Evolutionary conservation across 64 coral and sea anemone genomes (phyloP), one percentile per base, ranked within the genome.

Genomic region (Orbicella faveolata): DNA sequence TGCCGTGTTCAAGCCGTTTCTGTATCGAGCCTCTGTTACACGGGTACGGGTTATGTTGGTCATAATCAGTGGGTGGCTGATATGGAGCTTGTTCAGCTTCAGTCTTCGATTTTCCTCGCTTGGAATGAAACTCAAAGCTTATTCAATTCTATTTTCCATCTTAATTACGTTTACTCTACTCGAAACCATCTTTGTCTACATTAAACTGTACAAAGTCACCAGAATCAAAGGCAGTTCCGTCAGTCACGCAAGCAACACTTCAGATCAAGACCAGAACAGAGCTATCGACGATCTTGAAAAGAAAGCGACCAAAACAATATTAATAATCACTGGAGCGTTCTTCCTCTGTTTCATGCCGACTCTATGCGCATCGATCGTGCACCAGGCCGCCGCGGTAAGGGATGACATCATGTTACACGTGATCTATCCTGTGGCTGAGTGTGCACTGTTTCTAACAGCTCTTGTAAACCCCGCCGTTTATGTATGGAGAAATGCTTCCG

Each of bases 261-360:
- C n/a, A 13, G 13, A 25, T 4, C 77, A 14, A 54, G 25, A 33
- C 6, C 9, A 19, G 33, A 54, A 10, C 5, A 59, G 77, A 14
- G 51, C 52, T 79, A 57, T 79, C 12, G 80, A 82, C 17, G 17
- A 17, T 12, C 14, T 36, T 11, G 66, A 68, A 74, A 26, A 79
- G 15, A 90, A 41, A 83, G 77, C 51, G 9, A 70, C 66, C 65
- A 90, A 83, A 25, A 90, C 89, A 61, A 63, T 83, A 20, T 39
- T 74, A 20, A 82, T 74, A 30, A 73, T 90, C 23, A 90, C 78
- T 23, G 79, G 61, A 37, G 64, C 89, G 23, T 61, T 90, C 18
- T 90, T 90, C 25, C 19, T 90, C 61, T 90, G 78, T 52, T 90
- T 90, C 81, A 77, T 26, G 48, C 79, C 78, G 52, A 90, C 79